Base-by-base conservation (phyloP, 92 coral and sea anemone genomes). In the Isaurus tuberculatus region DNA sequence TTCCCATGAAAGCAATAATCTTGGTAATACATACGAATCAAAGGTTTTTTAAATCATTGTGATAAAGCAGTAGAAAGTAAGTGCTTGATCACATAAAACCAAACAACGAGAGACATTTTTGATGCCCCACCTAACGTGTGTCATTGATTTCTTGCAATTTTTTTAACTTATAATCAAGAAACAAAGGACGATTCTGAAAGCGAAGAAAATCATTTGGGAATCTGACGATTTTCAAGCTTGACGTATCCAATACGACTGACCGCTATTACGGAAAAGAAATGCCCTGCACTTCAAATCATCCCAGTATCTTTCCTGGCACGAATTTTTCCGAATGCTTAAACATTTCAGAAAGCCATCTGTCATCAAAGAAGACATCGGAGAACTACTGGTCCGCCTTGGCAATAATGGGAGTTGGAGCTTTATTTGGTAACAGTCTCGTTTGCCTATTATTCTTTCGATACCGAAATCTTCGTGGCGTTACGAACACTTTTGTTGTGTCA, bases 401-500 rank as follows among this genome's bases (percentile, higher is more conserved):
- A 5, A 67, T 85, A 20, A 91, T 95, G 92, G 97, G 95, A 0
- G 65, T 84, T n/a, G 92, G 89, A 19, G 88, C 88, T 13, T 55
- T 94, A 82, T 61, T 93, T 55, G 91, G 95, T 29, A 95, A 95
- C 43, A 84, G 87, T 3, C 91, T 92, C 4, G 98, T 95, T 4
- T 95, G 98, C 81, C 84, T 81, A 8, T 88, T 95, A 31, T 95
- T 91, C 72, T 75, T 84, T 64, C 89, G 79, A 14, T 86, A 79
- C 73, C 89, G 92, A 15, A 73, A 87, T 17, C 92, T 95, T 2
- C 95, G 98, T 16, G 91, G 90, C 61, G 91, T 92, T 17, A 91
- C 98, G 13, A 95, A 95, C 86, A 88, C 95, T 5, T 95, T 95
- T 55, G 97, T 95, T 26, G 94, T 91, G 19, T 91, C 95, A 66